A percentile compares a stretch with the other conserved stretches of the same genome.
Evolutionary conservation across 2,888 invertebrate species (phyloP).

Genomic region (Eristalis arbustorum): DNA sequence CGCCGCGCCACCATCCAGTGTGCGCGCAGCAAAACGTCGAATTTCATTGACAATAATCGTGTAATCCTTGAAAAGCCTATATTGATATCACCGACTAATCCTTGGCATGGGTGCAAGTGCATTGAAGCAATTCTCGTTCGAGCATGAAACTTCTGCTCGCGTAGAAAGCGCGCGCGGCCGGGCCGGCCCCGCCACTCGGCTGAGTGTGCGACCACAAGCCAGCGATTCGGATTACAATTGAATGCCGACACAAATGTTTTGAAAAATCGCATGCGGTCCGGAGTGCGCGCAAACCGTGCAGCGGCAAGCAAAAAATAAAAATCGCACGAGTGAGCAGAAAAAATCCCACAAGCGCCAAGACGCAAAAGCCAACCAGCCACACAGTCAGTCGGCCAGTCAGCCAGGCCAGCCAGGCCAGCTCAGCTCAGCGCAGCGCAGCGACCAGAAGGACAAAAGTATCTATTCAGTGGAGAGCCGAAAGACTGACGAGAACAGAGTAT

Average conservation of each 20-base stretch:
- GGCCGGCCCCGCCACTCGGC: conserved; percentile 18
- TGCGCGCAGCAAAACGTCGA: conserved; percentile 9
- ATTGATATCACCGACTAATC: conserved; percentile 54
- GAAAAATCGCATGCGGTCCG: conserved; percentile 22
- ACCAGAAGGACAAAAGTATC: conserved; percentile 55
- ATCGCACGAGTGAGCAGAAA: too few species aligned
- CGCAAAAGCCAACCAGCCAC: neutral
- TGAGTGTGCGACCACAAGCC: conserved; percentile 49
- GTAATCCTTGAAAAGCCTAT: conserved; percentile 56
- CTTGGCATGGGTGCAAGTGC: conserved; percentile 65
- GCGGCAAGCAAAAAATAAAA: neutral
- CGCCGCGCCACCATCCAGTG: neutral
- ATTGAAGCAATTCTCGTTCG: conserved; percentile 48
- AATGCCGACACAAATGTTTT: conserved; percentile 53
- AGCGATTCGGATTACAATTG: conserved; percentile 59
- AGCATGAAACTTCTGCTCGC: conserved; percentile 34
- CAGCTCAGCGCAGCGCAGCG: neutral
- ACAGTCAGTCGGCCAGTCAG: too few species aligned
- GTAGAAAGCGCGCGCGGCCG: neutral
- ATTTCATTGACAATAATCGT: conserved; percentile 59
- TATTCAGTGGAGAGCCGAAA: conserved; percentile 1
- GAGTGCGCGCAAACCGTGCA: neutral
- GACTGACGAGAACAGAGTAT: neutral
- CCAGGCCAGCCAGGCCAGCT: too few species aligned
- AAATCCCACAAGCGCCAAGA: neutral